Base-by-base conservation (phyloP, 2,113 vertebrate genomes). In the Scatophagus argus region DNA sequence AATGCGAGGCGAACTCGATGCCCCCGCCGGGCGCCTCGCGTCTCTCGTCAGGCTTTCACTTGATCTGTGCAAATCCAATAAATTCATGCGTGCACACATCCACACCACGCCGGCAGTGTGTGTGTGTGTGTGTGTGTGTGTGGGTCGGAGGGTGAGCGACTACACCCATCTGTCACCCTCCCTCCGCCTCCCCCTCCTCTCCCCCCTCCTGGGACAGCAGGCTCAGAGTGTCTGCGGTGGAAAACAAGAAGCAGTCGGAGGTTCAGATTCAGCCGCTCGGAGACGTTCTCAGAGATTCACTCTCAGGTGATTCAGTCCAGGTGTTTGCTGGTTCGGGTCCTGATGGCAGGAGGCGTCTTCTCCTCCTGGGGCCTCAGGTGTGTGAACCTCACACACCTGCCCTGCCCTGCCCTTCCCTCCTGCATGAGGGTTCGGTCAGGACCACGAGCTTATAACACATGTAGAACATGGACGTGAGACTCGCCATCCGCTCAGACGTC, bases 41-140 rank as follows among this genome's bases (percentile, higher is more conserved):
- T 62, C 65, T 8, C 36, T 62, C 39, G 41, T 25, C 9, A 73
- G 78, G 63, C 51, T 74, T 54, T 63, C 31, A 77, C 64, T 78
- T 79, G 73, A 87, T 85, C 86, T 88, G 66, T 79, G 65, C 79
- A 90, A 88, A 88, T 90, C 89, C 84, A 72, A 82, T 51, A 54
- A 85, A 85, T 77, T 58, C 82, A 90, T 90, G 68, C 85, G 60
- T 77, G 67, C 80, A 74, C 89, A 90, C 84, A 85, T 60, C 71
- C 84, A 68, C 82, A 77, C 60, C 61, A 44, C 27, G 83, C 86
- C 81, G 63, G 74, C 78, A 84, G 70, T 58, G 62, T 63, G 16
- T 73, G 56, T 56, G 14, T 64, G 67, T 43, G 61, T 55, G 71
- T 55, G 56, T 68, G 75, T 68, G 69, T 73, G 70, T 47, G 79